Percentiles rank a stretch among this genome's conserved stretches.
These are phyloP conservation scores for Diarsia dahlii DNA, from an alignment of 2,888 invertebrate genomes.

Conservation along the genomic window DNA sequence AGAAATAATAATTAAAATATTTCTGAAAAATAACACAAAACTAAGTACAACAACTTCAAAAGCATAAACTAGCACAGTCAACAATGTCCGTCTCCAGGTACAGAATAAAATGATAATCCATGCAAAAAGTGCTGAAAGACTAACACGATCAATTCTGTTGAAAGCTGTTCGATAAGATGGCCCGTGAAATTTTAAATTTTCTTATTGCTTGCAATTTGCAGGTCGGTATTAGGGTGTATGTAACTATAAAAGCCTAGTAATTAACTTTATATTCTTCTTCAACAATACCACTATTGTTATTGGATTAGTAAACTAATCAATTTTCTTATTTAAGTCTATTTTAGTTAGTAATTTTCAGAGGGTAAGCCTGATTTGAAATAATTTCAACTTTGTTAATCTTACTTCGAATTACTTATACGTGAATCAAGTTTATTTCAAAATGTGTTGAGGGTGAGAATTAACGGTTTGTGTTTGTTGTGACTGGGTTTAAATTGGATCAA, in stretches of 20 bases:
- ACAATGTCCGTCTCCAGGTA: too few relatives aligned
- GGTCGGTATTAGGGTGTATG: too few relatives aligned
- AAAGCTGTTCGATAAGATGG: too few relatives aligned
- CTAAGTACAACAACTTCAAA: too few relatives aligned
- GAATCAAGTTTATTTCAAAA: conserved; percentile 36
- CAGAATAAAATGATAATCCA: too few relatives aligned
- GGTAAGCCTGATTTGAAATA: conserved; percentile 27
- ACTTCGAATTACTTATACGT: conserved; percentile 46
- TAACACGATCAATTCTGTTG: too few relatives aligned
- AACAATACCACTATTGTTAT: conserved; percentile 14
- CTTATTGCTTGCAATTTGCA: too few relatives aligned
- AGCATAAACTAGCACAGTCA: too few relatives aligned
- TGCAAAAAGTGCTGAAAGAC: too few relatives aligned
- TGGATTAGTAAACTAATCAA: conserved; percentile 24
- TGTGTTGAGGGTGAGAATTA: conserved; percentile 33
- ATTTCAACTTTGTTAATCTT: conserved; percentile 56
- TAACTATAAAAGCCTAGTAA: too few relatives aligned
- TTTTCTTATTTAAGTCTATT: conserved; percentile 23
- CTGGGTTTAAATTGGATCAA: conserved; percentile 4
- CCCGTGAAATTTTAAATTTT: too few relatives aligned
- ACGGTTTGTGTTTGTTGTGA: not conserved
- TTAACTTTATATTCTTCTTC: not conserved
- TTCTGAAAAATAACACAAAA: too few relatives aligned
- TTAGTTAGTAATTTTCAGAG: conserved; percentile 25
- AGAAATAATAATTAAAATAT: not conserved